Conservation (phyloP, 2,113 vertebrate genomes). For the Urocynchramus pylzowi region DNA sequence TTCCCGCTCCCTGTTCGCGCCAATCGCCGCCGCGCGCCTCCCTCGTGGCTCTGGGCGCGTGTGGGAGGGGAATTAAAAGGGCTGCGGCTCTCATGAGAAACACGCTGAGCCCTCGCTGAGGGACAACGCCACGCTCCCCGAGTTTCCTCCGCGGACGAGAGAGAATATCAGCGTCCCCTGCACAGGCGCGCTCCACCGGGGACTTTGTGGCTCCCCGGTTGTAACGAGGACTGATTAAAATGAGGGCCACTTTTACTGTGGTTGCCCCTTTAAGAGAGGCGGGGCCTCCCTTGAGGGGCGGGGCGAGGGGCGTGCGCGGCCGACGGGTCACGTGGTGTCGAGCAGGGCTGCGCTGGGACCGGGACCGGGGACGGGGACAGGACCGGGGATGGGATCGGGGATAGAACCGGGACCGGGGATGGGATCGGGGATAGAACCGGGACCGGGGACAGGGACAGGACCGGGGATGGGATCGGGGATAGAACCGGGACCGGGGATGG, state of each 20-base stretch:
- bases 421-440: too few species aligned
- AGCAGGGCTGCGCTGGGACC: background rate
- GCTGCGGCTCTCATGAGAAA: fast-evolving
- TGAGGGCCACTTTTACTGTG: fast-evolving
- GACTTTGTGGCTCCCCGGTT: background rate
- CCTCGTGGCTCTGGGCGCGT: background rate
- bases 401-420: too few species aligned
- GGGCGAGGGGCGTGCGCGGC: background rate
- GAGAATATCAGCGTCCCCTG: fast-evolving
- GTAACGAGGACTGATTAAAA: background rate
- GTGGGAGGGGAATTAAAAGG: background rate
- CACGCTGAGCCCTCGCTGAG: fast-evolving
- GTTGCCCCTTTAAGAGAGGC: background rate
- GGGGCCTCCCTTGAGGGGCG: background rate
- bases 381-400: too few species aligned
- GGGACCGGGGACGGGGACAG: too few species aligned
- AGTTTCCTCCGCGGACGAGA: fast-evolving
- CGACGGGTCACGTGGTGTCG: background rate
- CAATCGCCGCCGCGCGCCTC: background rate
- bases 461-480: too few species aligned
- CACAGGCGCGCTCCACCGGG: fast-evolving
- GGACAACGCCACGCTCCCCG: fast-evolving
- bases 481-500: too few species aligned
- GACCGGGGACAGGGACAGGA: too few species aligned
- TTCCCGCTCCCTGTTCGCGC: background rate